Percentiles rank a stretch among this genome's conserved stretches.
Conservation (phyloP, 2,113 vertebrate genomes). For the Pogona vitticeps region DNA sequence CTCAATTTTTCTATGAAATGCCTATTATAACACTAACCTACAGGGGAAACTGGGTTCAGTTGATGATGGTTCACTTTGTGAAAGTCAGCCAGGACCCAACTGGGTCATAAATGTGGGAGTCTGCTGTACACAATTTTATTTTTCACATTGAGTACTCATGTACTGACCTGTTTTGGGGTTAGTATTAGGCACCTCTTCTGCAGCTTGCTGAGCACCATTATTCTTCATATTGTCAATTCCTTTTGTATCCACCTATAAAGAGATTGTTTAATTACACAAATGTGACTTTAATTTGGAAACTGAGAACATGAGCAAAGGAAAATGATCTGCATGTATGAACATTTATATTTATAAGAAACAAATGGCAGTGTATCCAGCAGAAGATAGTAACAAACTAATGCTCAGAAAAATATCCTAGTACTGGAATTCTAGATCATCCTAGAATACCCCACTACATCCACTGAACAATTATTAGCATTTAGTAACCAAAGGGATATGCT, state of each 20-base stretch:
- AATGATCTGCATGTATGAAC: neutral
- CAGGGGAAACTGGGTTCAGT: too few relatives aligned
- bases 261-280: neutral
- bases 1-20: too few relatives aligned
- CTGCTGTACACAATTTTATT: too few relatives aligned
- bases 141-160: too few relatives aligned
- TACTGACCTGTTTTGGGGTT: conserved; percentile 73
- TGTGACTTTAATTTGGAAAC: neutral
- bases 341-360: neutral
- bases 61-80: too few relatives aligned
- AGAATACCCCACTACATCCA: neutral
- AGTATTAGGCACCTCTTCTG: conserved; percentile 71
- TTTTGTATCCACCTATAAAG: conserved; percentile 75
- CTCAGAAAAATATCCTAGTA: neutral
- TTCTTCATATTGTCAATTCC: conserved; percentile 77
- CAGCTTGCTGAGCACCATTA: conserved; percentile 59
- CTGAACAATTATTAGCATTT: neutral
- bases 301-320: neutral
- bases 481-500: too few relatives aligned
- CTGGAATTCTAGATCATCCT: neutral
- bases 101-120: too few relatives aligned
- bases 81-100: too few relatives aligned
- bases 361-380: neutral
- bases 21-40: too few relatives aligned
- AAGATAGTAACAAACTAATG: neutral